Percentiles rank a stretch among this genome's conserved stretches.
Evolutionary conservation across 1,140 invertebrate genomes (phyloP).

Genomic region (Xylocopa sonorina): DNA sequence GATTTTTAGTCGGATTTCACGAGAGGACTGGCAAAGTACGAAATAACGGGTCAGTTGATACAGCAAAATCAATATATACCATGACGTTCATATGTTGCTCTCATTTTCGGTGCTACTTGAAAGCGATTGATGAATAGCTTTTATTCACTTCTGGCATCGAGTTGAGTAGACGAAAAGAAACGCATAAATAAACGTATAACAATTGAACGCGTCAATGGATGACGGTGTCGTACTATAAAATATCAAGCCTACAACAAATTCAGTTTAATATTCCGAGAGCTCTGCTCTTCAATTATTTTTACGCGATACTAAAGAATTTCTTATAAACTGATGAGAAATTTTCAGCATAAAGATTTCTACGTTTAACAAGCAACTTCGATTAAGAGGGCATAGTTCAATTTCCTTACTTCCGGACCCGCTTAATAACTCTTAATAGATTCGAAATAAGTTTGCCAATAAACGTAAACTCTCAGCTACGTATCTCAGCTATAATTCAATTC

Average conservation of each 20-base stretch:
- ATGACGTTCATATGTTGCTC: slow-evolving; percentile 66
- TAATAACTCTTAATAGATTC: slow-evolving; percentile 16
- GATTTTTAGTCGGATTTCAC: slow-evolving; percentile 12
- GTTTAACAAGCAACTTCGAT: neutral
- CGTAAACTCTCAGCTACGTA: neutral
- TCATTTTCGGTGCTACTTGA: slow-evolving; percentile 54
- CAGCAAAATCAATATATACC: slow-evolving; percentile 65
- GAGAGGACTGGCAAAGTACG: neutral
- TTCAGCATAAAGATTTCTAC: neutral
- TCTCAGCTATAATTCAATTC: neutral
- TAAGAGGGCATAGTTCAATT: neutral
- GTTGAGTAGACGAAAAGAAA: neutral
- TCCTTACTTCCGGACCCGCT: neutral
- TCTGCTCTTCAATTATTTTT: no score
- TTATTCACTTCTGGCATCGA: neutral
- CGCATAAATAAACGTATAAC: neutral
- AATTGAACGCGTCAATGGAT: no score
- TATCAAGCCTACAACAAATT: no score
- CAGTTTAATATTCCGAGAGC: no score
- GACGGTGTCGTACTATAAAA: no score
- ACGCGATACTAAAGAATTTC: neutral
- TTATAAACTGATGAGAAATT: neutral
- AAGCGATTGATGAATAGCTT: slow-evolving; percentile 9
- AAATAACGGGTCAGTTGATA: slow-evolving; percentile 61
- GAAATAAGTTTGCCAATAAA: slow-evolving; percentile 8